These are phyloP conservation scores for Collichthys lucidus DNA, from an alignment of 2,113 vertebrate genomes.

Conservation along the genomic window DNA sequence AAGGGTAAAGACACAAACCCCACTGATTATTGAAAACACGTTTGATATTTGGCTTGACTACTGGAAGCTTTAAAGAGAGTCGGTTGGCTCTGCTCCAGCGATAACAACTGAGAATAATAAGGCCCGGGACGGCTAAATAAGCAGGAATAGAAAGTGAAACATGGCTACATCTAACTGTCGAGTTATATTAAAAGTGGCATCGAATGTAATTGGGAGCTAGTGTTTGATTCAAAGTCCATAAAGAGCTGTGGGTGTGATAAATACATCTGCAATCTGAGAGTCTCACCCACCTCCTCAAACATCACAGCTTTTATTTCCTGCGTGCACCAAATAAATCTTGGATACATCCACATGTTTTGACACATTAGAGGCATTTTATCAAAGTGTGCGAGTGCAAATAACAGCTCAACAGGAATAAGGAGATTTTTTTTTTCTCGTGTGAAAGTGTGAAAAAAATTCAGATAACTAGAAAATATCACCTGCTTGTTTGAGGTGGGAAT, in stretches of 20 bases:
- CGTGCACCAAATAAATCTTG: too few species aligned
- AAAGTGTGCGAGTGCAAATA: neutral
- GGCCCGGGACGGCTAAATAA: neutral
- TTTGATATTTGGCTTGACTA: slow-evolving; percentile 12
- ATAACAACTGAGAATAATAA: slow-evolving; percentile 12
- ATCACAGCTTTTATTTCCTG: too few species aligned
- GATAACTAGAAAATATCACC: neutral
- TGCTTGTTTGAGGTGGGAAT: neutral
- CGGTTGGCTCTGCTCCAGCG: neutral
- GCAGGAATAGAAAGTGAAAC: neutral
- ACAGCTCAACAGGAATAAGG: neutral
- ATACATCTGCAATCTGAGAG: slow-evolving; percentile 5
- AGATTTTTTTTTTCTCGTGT: neutral
- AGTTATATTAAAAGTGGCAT: neutral
- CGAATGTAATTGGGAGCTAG: neutral
- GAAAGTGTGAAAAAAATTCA: neutral
- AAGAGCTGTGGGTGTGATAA: neutral
- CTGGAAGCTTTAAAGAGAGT: slow-evolving; percentile 5
- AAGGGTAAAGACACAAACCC: slow-evolving; percentile 85
- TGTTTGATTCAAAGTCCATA: neutral
- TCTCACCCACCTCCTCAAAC: neutral
- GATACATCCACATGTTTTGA: neutral
- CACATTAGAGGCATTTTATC: neutral
- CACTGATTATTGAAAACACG: neutral
- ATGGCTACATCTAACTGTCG: neutral